Conservation (phyloP, 92 coral and sea anemone species). For the Blastomussa wellsi region DNA sequence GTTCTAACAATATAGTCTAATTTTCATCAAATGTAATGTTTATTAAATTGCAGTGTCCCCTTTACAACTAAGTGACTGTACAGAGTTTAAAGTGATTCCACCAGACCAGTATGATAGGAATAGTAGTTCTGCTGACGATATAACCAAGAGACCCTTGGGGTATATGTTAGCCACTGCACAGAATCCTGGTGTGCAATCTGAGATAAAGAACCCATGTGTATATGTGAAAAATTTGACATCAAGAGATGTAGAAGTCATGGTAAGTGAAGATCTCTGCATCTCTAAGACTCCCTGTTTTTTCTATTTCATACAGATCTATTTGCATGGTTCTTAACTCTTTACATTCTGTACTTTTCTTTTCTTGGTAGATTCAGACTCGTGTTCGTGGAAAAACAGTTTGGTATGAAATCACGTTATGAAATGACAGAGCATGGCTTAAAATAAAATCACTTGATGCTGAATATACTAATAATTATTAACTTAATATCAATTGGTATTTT, state of each 20-base stretch:
- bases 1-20: no score
- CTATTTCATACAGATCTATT: no score
- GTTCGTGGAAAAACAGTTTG: constrained; percentile 41
- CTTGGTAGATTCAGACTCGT: constrained; percentile 43
- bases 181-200: constrained; percentile 50
- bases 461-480: no score
- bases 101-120: constrained; percentile 62
- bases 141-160: constrained; percentile 80
- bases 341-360: background rate
- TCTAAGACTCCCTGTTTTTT: no score
- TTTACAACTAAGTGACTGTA: constrained; percentile 55
- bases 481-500: no score
- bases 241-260: constrained; percentile 78
- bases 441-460: no score
- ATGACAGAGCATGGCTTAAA: no score
- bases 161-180: constrained; percentile 46
- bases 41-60: constrained; percentile 13
- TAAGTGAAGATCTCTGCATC: constrained; percentile 21
- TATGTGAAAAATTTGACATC: constrained; percentile 57
- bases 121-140: constrained; percentile 38
- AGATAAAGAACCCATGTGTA: constrained; percentile 71
- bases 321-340: background rate
- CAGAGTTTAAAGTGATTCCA: constrained; percentile 55
- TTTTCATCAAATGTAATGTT: no score
- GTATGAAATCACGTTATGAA: constrained; percentile 10